Base-by-base conservation (phyloP, 2,888 invertebrate species). In the Hirtodrosophila alboralis region DNA sequence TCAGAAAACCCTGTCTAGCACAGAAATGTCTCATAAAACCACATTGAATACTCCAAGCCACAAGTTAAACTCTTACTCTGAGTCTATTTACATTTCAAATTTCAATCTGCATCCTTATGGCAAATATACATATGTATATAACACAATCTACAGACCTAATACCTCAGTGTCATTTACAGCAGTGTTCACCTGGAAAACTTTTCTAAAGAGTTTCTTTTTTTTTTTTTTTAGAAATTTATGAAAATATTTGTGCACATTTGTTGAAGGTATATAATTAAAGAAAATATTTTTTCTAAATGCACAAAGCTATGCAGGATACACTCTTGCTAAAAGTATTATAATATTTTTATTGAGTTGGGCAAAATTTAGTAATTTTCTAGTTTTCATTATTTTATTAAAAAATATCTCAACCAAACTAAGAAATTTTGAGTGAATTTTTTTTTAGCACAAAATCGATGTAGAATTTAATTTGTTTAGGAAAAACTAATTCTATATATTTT, bases 241-340 rank as follows among this genome's bases (percentile, higher is more conserved):
- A 59, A 59, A 54, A 57, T 57, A 76, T 59, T 62, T 72, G 30
- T 28, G 41, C 34, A 61, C 67, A 41, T 58, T 40, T 58, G 21
- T 31, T 30, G 37, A 53, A 44, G 56, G 33, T 27, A 54, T 66
- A 74, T 77, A 84, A 77, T 80, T 77, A 66, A 84, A 52, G 60
- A 53, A 77, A 80, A 77, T 57, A 84, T 69, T 62, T 41, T n/a
- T 38, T 33, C 8, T 54, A 37, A 10, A 40, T 37, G 36, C 43
- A 36, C 8, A 38, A 44, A 23, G n/a, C n/a, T n/a, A n/a, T n/a
- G n/a, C n/a, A n/a, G n/a, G n/a, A n/a, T n/a, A n/a, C n/a, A n/a
- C n/a, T n/a, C n/a, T n/a, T n/a, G n/a, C n/a, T n/a, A n/a, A n/a
- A n/a, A 37, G 31, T 36, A 38, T 14, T 13, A 27, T 33, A 30